Percentiles rank a stretch among this genome's conserved stretches.
Evolutionary conservation across 2,888 invertebrate genomes (phyloP).

Genomic region (Heliconius cydno): DNA sequence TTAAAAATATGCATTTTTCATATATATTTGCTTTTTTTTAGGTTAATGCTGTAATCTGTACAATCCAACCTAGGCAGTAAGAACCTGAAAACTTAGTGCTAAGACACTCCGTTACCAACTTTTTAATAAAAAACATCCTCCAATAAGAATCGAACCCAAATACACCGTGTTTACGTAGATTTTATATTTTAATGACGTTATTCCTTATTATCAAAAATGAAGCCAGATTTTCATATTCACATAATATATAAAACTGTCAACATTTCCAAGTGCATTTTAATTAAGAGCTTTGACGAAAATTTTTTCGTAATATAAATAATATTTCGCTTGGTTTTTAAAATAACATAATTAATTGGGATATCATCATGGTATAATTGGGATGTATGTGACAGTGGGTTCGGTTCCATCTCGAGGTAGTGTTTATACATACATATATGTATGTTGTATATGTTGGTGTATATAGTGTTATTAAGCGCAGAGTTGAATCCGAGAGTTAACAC

Average conservation of each 20-base stretch:
- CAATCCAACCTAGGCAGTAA: too few relatives aligned
- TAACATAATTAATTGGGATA: slow-evolving; percentile 1
- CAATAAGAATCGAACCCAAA: background rate
- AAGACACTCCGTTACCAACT: too few relatives aligned
- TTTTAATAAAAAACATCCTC: background rate
- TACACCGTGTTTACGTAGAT: background rate
- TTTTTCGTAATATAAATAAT: background rate
- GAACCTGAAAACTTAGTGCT: too few relatives aligned
- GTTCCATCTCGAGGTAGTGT: background rate
- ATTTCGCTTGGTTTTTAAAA: background rate
- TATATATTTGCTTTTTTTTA: too few relatives aligned
- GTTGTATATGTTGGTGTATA: too few relatives aligned
- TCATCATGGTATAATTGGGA: background rate
- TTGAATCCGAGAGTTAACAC: too few relatives aligned
- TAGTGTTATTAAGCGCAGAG: background rate
- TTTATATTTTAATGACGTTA: background rate
- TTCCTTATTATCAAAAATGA: background rate
- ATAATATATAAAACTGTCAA: background rate
- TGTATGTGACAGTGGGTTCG: background rate
- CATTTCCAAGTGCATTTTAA: slow-evolving; percentile 9
- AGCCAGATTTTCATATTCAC: background rate
- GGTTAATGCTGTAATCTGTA: too few relatives aligned
- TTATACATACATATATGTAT: background rate
- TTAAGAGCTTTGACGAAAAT: background rate
- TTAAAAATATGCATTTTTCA: background rate